These are phyloP conservation scores for Apamea crenata DNA, from an alignment of 2,888 invertebrate genomes.

Conservation along the genomic window DNA sequence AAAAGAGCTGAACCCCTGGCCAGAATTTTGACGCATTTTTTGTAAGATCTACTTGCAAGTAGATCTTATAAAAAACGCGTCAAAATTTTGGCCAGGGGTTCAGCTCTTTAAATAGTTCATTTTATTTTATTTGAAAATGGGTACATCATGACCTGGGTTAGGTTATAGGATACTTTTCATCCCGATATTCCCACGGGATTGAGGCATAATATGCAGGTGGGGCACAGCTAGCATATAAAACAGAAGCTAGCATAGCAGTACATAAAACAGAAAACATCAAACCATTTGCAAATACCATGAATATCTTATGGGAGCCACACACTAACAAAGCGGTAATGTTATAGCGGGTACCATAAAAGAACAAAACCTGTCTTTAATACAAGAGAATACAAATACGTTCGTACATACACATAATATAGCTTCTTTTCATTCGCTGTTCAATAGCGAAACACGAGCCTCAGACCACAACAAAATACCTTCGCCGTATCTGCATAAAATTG, in stretches of 20 bases:
- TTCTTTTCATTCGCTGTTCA: constrained; percentile 30
- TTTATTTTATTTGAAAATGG: too few relatives aligned
- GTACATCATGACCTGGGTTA: not conserved
- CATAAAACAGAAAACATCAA: not conserved
- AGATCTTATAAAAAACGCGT: too few relatives aligned
- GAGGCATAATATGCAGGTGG: not conserved
- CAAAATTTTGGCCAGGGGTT: too few relatives aligned
- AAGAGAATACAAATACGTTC: not conserved
- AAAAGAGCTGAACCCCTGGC: too few relatives aligned
- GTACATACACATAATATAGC: not conserved
- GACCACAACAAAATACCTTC: constrained; percentile 38
- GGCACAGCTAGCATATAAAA: not conserved
- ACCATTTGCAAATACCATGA: not conserved
- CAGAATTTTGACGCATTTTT: too few relatives aligned
- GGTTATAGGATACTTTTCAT: not conserved
- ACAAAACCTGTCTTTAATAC: not conserved
- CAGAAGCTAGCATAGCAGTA: not conserved
- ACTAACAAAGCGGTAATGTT: not conserved
- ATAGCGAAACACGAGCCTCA: constrained; percentile 22
- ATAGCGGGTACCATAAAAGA: not conserved
- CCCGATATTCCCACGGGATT: not conserved
- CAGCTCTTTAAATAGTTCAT: too few relatives aligned
- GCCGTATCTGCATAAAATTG: constrained; percentile 52
- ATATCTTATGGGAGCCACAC: not conserved
- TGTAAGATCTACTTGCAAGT: not conserved